Evolutionary conservation across 2,113 vertebrate genomes (phyloP), one percentile per base, ranked within the genome.

Genomic region (Dromas ardeola): DNA sequence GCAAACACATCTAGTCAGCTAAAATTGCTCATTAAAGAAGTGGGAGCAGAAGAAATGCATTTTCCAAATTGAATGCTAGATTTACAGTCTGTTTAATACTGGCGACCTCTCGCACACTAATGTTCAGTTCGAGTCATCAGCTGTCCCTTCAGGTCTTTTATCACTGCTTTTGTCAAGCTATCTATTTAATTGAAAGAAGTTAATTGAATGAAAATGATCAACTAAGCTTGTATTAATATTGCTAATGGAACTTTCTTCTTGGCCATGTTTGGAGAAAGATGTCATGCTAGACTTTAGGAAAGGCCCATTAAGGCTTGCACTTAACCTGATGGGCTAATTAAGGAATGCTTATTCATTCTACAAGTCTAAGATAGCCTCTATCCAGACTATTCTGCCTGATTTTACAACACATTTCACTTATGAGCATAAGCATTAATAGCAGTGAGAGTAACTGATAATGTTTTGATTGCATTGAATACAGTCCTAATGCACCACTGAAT

Each of bases 171-270:
- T 99, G 99, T 99, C 99, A 98, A 99, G 99, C 99, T 99, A 99
- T 99, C 99, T 99, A 99, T 99, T 99, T 99, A 99, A 99, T 99
- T 99, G 99, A 99, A 99, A 99, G 99, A 99, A 99, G 99, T 99
- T 99, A 99, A 99, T 99, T 99, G 99, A 99, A 99, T 99, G 99
- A 99, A 99, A 99, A 99, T 99, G 99, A 99, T 99, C 99, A 99
- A 99, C 99, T 99, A 99, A 99, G 99, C 99, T 99, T 99, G 98
- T 99, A 99, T 99, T 99, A 99, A 99, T 99, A 99, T 99, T 99
- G 99, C 99, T 99, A 99, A 99, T 99, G 99, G 99, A 99, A 99
- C 99, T 99, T 99, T 99, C 98, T 99, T 99, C 99, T 99, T 99
- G 99, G 99, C 99, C 98, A 98, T 99, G 99, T 99, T 99, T 99